Evolutionary conservation across 2,797 vertebrate species (phyloP), one percentile per base, ranked within the genome.

Genomic region (Anguilla pacifica): DNA sequence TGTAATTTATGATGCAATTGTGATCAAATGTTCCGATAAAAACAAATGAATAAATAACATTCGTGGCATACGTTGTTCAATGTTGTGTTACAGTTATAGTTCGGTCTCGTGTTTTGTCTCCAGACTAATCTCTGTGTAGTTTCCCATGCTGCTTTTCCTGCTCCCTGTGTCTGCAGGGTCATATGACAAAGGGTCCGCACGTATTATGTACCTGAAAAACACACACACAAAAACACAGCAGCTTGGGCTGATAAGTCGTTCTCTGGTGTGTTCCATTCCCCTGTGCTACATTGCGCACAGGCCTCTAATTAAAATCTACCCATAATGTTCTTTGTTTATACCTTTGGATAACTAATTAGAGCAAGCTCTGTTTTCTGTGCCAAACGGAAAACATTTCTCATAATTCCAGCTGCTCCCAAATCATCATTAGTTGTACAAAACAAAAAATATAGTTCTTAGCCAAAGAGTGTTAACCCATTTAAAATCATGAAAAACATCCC

Each of bases 181-280:
- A 0, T 96, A 96, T 0, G 95, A 91, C 93, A 97, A 49, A 5
- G 96, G 96, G 93, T 97, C 96, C 6, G 96, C 95, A 79, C 96
- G 94, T 87, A 97, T 97, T 92, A 97, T 92, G 88, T 97, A 97
- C 84, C 96, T 97, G 90, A 49, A 88, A 77, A 43, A 83, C 82
- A 70, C 39, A 77, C 28, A 51, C 49, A 83, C 46, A 83, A 53
- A 83, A 7, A 43, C 28, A 59, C 57, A 31, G 25, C 83, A 84
- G 17, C 31, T 84, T 51, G 25, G 79, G 22, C 6, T 82, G 43
- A 77, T 77, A 5, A 43, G 31, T 25, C 22, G 49, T 46, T 25
- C 77, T 46, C 35, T 25, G 22, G 19, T 82, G 79, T 51, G 79
- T 82, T 82, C 79, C 79, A 82, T 51, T 82, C 43, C 10, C 15